A percentile compares a stretch with the other conserved stretches of the same genome.
Conservation (phyloP, 2,113 vertebrate genomes). For the Mellivora capensis region DNA sequence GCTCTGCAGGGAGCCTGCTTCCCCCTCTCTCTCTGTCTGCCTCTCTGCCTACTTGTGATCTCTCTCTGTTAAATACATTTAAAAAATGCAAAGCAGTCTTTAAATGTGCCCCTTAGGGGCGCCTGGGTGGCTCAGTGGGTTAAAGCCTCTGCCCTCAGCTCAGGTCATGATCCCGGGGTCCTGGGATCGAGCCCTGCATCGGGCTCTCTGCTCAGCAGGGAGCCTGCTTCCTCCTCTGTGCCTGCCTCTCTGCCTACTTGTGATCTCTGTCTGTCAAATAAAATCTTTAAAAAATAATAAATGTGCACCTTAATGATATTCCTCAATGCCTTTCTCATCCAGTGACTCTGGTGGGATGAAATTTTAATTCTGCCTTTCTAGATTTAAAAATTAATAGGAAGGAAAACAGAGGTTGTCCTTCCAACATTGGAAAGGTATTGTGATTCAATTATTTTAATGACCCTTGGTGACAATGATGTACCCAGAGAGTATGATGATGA, state of each 20-base stretch:
- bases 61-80: no score
- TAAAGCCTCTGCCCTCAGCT: no score
- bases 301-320: constrained; percentile 13
- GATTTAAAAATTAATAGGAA: constrained; percentile 52
- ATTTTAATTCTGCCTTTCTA: constrained; percentile 46
- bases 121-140: no score
- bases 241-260: no score
- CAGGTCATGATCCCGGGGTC: no score
- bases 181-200: no score
- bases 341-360: not conserved
- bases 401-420: constrained; percentile 56
- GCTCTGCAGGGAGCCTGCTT: no score
- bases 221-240: no score
- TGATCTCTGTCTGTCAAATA: no score
- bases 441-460: constrained; percentile 57
- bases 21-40: no score
- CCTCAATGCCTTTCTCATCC: constrained; percentile 37
- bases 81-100: not conserved
- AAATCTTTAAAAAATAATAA: not conserved
- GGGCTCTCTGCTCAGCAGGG: no score
- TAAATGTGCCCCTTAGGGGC: not conserved
- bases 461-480: constrained; percentile 25
- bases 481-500: not conserved
- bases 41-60: no score
- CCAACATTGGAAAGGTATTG: constrained; percentile 1